A percentile compares a stretch with the other conserved stretches of the same genome.
phyloP scores from a whole-genome alignment of 2,797 vertebrate genomes.

The Typhlichthys eigenmanni region DNA sequence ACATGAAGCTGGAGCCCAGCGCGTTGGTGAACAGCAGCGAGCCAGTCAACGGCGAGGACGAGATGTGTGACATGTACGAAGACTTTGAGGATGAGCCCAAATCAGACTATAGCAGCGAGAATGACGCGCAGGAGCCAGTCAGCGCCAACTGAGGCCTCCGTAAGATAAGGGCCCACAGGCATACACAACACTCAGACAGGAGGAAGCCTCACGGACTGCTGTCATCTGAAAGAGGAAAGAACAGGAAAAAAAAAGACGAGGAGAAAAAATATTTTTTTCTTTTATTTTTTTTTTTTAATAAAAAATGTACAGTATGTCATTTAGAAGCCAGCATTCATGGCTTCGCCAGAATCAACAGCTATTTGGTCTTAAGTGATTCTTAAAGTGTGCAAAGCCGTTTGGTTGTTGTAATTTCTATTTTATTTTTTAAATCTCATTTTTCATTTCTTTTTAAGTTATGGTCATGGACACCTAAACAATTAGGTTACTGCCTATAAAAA shows the following conservation, averaged over 20 bases:
- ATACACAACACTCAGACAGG: slow-evolving; percentile 54
- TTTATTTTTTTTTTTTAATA: too few relatives aligned
- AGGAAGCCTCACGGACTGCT: slow-evolving; percentile 45
- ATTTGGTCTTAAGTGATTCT: slow-evolving; percentile 99
- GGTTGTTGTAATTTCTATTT: slow-evolving; percentile 86
- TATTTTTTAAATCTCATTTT: slow-evolving; percentile 72
- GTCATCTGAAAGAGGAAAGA: slow-evolving; percentile 58
- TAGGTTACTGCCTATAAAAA: slow-evolving; percentile 78
- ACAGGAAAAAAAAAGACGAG: slow-evolving; percentile 42
- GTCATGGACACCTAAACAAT: slow-evolving; percentile 85
- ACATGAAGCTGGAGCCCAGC: slow-evolving; percentile 93
- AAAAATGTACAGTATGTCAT: slow-evolving; percentile 81
- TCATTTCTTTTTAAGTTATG: slow-evolving; percentile 77
- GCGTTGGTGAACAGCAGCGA: slow-evolving; percentile 82
- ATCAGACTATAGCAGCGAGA: slow-evolving; percentile 99
- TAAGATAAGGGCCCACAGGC: slow-evolving; percentile 16
- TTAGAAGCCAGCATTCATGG: slow-evolving; percentile 96
- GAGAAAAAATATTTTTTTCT: not conserved
- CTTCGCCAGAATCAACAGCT: slow-evolving; percentile 92
- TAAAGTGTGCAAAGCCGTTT: slow-evolving; percentile 93
- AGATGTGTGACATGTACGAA: slow-evolving; percentile 95
- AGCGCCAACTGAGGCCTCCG: slow-evolving; percentile 91
- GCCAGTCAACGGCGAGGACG: slow-evolving; percentile 91
- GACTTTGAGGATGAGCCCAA: slow-evolving; percentile 99
- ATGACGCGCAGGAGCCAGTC: slow-evolving; percentile 93